Evolutionary conservation across 30 jellyfish, hydroid and myxozoan species (phyloP), one percentile per base, ranked within the genome.

Genomic region (Phacellophora camtschatica): DNA sequence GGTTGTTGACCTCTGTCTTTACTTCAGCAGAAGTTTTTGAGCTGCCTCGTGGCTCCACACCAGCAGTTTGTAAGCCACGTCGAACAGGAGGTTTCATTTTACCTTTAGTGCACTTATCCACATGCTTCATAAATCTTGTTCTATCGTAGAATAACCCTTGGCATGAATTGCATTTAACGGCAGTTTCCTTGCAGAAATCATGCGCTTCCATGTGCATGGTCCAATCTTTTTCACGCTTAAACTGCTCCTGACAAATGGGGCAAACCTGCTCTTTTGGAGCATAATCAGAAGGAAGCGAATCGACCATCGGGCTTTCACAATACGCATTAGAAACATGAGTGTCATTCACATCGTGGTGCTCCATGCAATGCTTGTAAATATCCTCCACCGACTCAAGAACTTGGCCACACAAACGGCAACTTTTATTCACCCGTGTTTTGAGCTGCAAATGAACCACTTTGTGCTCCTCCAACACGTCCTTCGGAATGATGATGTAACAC

Each of bases 361-460:
- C 63, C 13, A 66, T 12, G 62, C 63, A 34, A 27, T 66, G 81
- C 65, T 42, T n/a, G 24, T 23, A 18, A 20, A 66, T 31, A 18
- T 66, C 81, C 24, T 66, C 81, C 12, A 66, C 81, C 16, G 81
- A 34, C 18, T 66, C 81, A 3, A 66, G 51, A 34, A 66, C 30
- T 22, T 66, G 57, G 2, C 81, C 81, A 27, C 81, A 66, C 20
- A 66, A 66, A 34, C 63, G 35, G 28, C 81, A 66, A 27, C 39
- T 62, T 20, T 66, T 66, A 63, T 66, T 66, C 39, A 66, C 81
- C 5, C 62, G 64, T 27, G 81, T 66, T 6, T 41, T 28, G 4
- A 34, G 5, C 63, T 66, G 81, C 66, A 66, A 37, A 22, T 66
- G 81, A n/a, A n/a, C 59, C 7, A 6, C 27, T 1, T 37, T 34